Conservation (phyloP, 2,113 vertebrate genomes). For the Anhinga rufa region DNA sequence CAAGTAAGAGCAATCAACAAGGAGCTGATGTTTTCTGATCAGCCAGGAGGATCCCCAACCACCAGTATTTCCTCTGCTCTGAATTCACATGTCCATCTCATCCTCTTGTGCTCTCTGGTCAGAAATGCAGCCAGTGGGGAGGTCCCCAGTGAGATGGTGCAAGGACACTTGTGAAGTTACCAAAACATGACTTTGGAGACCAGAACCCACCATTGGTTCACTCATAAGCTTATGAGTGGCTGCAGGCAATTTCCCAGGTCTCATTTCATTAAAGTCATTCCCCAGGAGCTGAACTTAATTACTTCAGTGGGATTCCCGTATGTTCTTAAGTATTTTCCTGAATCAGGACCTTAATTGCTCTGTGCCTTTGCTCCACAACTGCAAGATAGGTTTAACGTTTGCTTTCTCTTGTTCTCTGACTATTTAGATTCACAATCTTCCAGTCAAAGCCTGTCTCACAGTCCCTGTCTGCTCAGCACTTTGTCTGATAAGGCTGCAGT, state of each 20-base stretch:
- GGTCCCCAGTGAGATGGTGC: background rate
- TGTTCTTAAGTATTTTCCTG: conserved; percentile 47
- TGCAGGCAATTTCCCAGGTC: conserved; percentile 12
- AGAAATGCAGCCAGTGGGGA: background rate
- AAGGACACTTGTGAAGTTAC: background rate
- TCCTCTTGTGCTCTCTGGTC: background rate
- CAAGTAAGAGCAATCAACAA: background rate
- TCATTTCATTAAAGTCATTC: conserved; percentile 34
- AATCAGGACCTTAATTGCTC: conserved; percentile 57
- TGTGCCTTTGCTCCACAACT: conserved; percentile 41
- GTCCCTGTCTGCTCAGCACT: background rate
- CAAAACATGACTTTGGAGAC: background rate
- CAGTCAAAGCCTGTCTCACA: fast-evolving
- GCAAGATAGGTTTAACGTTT: background rate
- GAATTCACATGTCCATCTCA: background rate
- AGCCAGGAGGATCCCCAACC: fast-evolving
- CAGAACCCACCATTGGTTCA: background rate
- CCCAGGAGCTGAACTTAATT: conserved; percentile 38
- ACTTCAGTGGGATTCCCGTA: conserved; percentile 28
- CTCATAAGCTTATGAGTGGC: background rate
- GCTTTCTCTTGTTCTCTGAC: background rate
- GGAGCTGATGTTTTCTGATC: background rate
- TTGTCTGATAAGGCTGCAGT: background rate
- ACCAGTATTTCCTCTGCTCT: background rate
- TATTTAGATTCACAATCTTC: background rate